Percentiles rank a stretch among this genome's conserved stretches.
Evolutionary conservation across 1,140 invertebrate species (phyloP).

Genomic region (Cydia amplana): DNA sequence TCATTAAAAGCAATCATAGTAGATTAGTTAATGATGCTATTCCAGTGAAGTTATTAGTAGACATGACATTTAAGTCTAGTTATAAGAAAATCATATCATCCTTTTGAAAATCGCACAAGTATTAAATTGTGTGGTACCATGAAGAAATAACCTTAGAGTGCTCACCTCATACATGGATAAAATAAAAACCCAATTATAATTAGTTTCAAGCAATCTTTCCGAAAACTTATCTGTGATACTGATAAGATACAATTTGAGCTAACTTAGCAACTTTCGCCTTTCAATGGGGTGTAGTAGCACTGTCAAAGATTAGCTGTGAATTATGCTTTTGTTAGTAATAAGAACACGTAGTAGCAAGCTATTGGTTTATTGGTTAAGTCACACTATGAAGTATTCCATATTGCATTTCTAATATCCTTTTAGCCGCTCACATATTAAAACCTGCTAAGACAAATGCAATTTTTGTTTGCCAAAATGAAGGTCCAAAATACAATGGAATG

Average conservation of each 20-base stretch:
- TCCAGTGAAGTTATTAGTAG: not conserved
- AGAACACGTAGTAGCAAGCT: not conserved
- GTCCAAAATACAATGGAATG: too few relatives aligned
- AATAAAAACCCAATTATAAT: too few relatives aligned
- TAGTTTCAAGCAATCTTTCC: too few relatives aligned
- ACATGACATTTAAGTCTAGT: not conserved
- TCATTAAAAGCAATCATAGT: not conserved
- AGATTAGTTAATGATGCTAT: not conserved
- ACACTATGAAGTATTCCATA: not conserved
- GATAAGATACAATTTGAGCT: not conserved
- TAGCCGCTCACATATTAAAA: too few relatives aligned
- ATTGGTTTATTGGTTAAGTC: conserved; percentile 5
- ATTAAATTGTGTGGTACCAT: not conserved
- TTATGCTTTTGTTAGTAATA: conserved; percentile 21
- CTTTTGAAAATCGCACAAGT: not conserved
- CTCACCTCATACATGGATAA: too few relatives aligned
- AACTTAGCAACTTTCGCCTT: not conserved
- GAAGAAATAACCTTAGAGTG: too few relatives aligned
- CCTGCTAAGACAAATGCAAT: too few relatives aligned
- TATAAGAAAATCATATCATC: not conserved
- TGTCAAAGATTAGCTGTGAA: conserved; percentile 13
- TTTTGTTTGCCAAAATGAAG: too few relatives aligned
- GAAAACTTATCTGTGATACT: too few relatives aligned
- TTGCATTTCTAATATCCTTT: not conserved
- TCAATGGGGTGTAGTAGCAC: not conserved